Conservation (phyloP, 2,113 vertebrate genomes). For the Epinephelus lanceolatus region DNA sequence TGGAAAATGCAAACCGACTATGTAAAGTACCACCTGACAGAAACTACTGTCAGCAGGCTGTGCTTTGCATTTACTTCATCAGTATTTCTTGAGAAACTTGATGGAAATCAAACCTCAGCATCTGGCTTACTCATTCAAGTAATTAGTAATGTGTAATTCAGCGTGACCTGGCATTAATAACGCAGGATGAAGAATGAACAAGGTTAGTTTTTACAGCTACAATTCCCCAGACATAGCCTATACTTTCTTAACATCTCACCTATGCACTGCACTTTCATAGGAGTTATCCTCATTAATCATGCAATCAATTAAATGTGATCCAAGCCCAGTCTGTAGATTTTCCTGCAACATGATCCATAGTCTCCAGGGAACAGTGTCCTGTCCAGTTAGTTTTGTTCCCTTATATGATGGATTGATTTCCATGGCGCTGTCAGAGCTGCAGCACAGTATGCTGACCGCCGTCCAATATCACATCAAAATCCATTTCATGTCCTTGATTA, state of each 20-base stretch:
- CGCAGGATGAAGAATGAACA: background rate
- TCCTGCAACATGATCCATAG: slow-evolving; percentile 6
- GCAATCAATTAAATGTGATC: slow-evolving; percentile 11
- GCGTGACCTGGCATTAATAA: background rate
- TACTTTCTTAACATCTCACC: background rate
- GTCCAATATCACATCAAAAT: slow-evolving; percentile 42
- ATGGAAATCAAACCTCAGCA: background rate
- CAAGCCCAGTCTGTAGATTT: background rate
- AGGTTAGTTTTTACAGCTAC: background rate
- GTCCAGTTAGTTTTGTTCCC: slow-evolving; percentile 24
- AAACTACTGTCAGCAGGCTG: background rate
- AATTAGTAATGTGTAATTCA: background rate
- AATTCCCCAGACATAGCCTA: background rate
- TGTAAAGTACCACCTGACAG: background rate
- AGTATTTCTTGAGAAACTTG: background rate
- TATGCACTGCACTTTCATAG: background rate
- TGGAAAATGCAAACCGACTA: background rate
- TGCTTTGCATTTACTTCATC: background rate
- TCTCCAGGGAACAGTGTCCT: slow-evolving; percentile 25
- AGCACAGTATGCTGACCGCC: slow-evolving; percentile 22
- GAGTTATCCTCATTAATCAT: background rate
- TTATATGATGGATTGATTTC: slow-evolving; percentile 48
- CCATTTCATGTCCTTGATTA: slow-evolving; percentile 59
- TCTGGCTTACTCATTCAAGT: background rate
- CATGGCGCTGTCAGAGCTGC: background rate